phyloP scores from a whole-genome alignment of 2,888 invertebrate species.

The Elysia crispata region DNA sequence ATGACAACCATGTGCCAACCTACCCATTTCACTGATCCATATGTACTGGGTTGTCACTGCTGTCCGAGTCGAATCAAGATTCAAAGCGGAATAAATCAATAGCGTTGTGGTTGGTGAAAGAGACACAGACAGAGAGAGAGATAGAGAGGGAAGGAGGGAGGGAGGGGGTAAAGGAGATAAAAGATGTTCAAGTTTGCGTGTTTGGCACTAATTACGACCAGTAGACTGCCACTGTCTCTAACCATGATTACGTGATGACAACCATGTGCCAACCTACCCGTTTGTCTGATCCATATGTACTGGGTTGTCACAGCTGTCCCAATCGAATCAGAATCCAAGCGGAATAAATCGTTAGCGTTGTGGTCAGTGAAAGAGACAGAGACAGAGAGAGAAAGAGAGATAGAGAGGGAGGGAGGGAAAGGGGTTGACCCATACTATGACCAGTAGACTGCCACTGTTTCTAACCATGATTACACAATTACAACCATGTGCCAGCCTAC shows the following conservation, averaged over 20 bases:
- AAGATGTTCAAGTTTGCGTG: not conserved
- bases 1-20: not conserved
- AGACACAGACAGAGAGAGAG: too few relatives aligned
- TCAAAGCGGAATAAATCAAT: slow-evolving; percentile 36
- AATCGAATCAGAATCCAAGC: slow-evolving; percentile 36
- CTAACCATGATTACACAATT: not conserved
- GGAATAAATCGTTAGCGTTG: slow-evolving; percentile 25
- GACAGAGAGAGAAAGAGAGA: slow-evolving; percentile 2
- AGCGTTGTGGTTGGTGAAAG: too few relatives aligned
- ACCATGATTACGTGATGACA: not conserved
- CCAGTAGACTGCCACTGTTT: not conserved
- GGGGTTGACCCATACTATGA: not conserved
- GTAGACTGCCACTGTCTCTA: not conserved
- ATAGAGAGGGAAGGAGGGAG: not conserved
- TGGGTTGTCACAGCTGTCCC: slow-evolving; percentile 41
- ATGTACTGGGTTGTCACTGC: slow-evolving; percentile 39
- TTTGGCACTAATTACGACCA: not conserved
- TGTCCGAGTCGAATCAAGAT: slow-evolving; percentile 34
- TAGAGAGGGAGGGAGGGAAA: not conserved
- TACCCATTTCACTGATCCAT: slow-evolving; percentile 40
- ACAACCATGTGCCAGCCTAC: slow-evolving; percentile 24
- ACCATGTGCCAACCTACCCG: slow-evolving; percentile 26
- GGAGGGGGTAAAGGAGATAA: too few relatives aligned
- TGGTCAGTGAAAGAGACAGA: too few relatives aligned
- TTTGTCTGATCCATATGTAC: slow-evolving; percentile 34